Evolutionary conservation across 1,140 invertebrate genomes (phyloP), one percentile per base, ranked within the genome.

Genomic region (Neotoxoptera formosana): DNA sequence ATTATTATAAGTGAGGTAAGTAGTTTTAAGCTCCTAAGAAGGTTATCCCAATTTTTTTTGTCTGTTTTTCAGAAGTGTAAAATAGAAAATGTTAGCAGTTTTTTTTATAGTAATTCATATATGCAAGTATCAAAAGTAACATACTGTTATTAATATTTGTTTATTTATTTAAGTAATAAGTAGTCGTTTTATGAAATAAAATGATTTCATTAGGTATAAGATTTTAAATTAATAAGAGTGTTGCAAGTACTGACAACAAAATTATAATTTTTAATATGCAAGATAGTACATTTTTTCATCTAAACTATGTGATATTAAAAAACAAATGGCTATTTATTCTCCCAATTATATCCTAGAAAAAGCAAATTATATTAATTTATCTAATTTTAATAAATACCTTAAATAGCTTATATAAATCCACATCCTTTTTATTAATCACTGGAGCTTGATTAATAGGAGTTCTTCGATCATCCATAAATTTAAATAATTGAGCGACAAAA

Each of bases 391-490:
- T 14, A 47, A 93, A 67, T 94, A 95, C 95, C 95, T 96, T 96
- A 95, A 99, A 99, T 9, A 99, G 95, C 94, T 98, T 97, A 95
- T 99, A 99, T 1, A 99, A 96, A 95, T 99, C 98, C 53, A 99
- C 97, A 95, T 99, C 99, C 94, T 97, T 97, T 93, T 96, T 97
- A 67, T 97, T 97, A 92, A 99, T 98, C 93, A 97, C 97, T 0
- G 99, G 99, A 94, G 97, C 98, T 95, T 98, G 98, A 95, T 99
- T 99, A 45, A 99, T 97, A 1, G 99, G 99, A 1, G 99, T 99
- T 21, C 98, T 97, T 86, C 98, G 96, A 95, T 99, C 99, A 95
- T 99, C 99, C 98, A 99, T 99, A 95, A 99, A 99, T 95, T 99
- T 99, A 95, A 99, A 99, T 0, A 99, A 95, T 94, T 99, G 98